Base-by-base conservation (phyloP, 1,140 invertebrate species). In the Drosophila sturtevanti region DNA sequence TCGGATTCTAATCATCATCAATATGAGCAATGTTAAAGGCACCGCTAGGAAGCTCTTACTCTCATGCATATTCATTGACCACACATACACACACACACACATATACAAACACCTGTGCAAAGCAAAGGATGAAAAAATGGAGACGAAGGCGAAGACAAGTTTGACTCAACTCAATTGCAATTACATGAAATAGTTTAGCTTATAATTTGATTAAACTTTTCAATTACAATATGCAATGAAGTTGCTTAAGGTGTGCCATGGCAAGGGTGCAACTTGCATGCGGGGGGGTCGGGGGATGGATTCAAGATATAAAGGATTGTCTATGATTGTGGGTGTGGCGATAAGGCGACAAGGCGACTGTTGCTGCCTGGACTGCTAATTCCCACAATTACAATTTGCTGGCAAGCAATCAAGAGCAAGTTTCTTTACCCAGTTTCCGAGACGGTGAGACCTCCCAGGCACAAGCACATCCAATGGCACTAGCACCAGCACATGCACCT, bases 171-270 rank as follows among this genome's bases (percentile, higher is more conserved):
- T 81, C 81, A 77, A 85, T 86, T 75, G 81, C 74, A 85, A 85
- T 85, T 86, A 86, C 81, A 77, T 54, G 74, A 81, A 87, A 81
- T 75, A 48, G 41, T 85, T 81, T 67, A 86, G 82, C 82, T 76
- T 87, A 87, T 86, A 86, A 86, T 86, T 86, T 86, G 82, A 86
- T 86, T 86, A 86, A 86, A 86, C 82, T 86, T 86, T 86, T 86
- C 81, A 86, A 86, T 86, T 86, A 86, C 81, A 86, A 87, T 86
- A 86, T 86, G 81, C 75, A 81, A 86, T 87, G 82, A 86, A 86
- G 81, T 86, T 76, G 81, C 81, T 74, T 63, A 52, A 48, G 37
- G 38, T 27, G 38, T 27, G 37, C 35, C 64, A 64, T 59, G 51
- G 27, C 56, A 14, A 37, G 22, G 7, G 27, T n/a, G n/a, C n/a